phyloP scores from a whole-genome alignment of 1,140 invertebrate genomes.

The Zaprionus ghesquierei region DNA sequence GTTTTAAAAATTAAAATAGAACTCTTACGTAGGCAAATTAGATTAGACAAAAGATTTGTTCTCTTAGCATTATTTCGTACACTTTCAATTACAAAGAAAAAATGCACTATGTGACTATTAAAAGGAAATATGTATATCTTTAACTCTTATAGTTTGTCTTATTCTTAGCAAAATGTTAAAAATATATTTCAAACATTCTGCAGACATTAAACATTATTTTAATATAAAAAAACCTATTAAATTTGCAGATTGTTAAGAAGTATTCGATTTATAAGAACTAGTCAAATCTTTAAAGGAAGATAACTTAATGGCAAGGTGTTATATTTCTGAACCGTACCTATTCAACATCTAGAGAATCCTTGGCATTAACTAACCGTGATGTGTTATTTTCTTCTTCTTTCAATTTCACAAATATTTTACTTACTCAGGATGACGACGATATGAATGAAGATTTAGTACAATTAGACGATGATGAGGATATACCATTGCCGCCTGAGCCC shows the following conservation, averaged over 20 bases:
- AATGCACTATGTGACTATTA: background rate
- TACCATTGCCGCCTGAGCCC: slow-evolving; percentile 72
- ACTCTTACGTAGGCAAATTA: background rate
- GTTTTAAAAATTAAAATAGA: background rate
- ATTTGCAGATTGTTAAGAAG: background rate
- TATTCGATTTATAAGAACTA: background rate
- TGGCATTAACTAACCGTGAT: slow-evolving; percentile 64
- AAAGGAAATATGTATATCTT: background rate
- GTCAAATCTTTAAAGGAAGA: background rate
- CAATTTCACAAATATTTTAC: slow-evolving; percentile 53
- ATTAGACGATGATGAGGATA: slow-evolving; percentile 82
- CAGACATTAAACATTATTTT: too few relatives aligned
- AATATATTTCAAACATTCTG: background rate
- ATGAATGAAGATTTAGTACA: slow-evolving; percentile 82
- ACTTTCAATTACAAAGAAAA: background rate
- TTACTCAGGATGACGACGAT: slow-evolving; percentile 76
- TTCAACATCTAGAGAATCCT: slow-evolving; percentile 10
- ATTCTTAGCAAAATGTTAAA: background rate
- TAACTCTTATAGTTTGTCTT: background rate
- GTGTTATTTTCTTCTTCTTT: slow-evolving; percentile 61
- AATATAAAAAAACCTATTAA: too few relatives aligned
- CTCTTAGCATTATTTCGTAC: background rate
- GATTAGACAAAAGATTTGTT: background rate
- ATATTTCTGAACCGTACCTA: background rate
- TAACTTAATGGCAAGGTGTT: background rate